Evolutionary conservation across 2,113 vertebrate species (phyloP), one percentile per base, ranked within the genome.

Genomic region (Stictonetta naevosa): DNA sequence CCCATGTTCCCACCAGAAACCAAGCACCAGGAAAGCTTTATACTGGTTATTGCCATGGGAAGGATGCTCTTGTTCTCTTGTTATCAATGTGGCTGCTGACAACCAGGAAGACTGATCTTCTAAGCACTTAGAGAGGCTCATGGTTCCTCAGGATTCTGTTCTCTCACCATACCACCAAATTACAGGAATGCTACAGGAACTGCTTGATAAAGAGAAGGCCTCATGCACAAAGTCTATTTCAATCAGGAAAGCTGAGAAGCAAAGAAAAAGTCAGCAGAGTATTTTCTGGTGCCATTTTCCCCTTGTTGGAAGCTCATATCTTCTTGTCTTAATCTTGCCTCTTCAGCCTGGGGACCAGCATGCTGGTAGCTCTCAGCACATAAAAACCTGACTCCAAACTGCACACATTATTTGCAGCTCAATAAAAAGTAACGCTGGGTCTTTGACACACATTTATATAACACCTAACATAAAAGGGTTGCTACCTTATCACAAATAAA

Each of bases 391-490:
- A 59, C 76, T 83, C 86, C 62, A 67, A 94, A 94, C 73, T 71
- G 72, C 87, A 93, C 79, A 44, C 25, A n/a, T 88, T 95, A 89
- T 89, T 91, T 93, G 87, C 91, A 91, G 87, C 87, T 91, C 90
- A 83, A 83, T 94, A 90, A 90, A 91, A 87, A 93, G 73, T 83
- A 96, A 81, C 13, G 83, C 86, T 69, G 58, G 86, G 86, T 86
- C 96, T 97, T 93, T 92, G 90, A 94, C 86, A 89, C 29, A 0
- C 73, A 50, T 94, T 93, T 94, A 88, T 91, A 6, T 82, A 92
- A 94, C 96, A 95, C 83, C 77, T 78, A 95, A 92, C 92, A 94
- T 78, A 94, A 96, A 95, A 90, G 88, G 71, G 76, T 36, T 95
- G 83, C 75, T 87, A 91, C 85, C 52, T 85, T 72, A 77, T 84